phyloP scores from a whole-genome alignment of 2,797 vertebrate genomes.

The Rhabdophis nuchalis region DNA sequence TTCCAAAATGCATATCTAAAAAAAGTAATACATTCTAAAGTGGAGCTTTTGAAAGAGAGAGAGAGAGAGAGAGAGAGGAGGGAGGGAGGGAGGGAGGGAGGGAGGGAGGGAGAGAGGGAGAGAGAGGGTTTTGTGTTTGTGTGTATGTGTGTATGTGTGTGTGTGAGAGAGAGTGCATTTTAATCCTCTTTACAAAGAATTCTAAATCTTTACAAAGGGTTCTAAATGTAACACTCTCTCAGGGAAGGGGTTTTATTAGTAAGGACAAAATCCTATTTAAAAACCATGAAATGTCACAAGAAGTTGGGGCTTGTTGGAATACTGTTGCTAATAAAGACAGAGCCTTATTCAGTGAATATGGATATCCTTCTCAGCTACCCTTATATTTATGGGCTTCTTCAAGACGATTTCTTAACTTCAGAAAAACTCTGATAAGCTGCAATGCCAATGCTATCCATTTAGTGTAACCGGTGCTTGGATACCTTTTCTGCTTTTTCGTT shows the following conservation, averaged over 20 bases:
- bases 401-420: background rate
- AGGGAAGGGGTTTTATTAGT: background rate
- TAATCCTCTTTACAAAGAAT: background rate
- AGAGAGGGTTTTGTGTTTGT: background rate
- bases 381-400: background rate
- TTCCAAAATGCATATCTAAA: background rate
- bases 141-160: background rate
- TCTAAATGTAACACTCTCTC: slow-evolving; percentile 3
- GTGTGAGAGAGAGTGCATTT: background rate
- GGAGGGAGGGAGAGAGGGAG: background rate
- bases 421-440: too few relatives aligned
- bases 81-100: too few relatives aligned
- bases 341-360: background rate
- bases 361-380: background rate
- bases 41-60: background rate
- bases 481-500: rapidly evolving
- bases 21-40: background rate
- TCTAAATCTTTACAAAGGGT: slow-evolving; percentile 1
- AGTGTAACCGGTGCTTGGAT: background rate
- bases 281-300: slow-evolving; percentile 20
- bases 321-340: background rate
- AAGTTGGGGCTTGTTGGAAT: slow-evolving; percentile 1
- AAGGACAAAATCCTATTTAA: background rate
- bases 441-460: background rate
- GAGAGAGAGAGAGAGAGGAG: too few relatives aligned